Conservation (phyloP, 2,888 invertebrate species). For the Pseudoips prasinana region DNA sequence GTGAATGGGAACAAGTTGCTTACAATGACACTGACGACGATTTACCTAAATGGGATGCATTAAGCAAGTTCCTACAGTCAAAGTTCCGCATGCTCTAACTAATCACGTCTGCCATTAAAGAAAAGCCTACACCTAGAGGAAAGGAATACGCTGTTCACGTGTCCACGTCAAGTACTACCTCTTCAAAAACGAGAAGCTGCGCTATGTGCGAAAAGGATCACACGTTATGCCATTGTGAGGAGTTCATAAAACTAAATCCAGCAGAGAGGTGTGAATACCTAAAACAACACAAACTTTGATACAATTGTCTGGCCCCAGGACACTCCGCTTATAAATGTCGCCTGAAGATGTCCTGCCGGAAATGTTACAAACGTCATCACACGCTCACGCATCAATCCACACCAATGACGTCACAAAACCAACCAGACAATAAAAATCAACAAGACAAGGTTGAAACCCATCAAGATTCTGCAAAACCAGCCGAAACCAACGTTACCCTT, state of each 20-base stretch:
- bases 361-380: slow-evolving; percentile 3
- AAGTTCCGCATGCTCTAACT: slow-evolving; percentile 3
- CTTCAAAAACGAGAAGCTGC: too few species aligned
- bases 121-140: too few species aligned
- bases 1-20: neutral
- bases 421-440: too few species aligned
- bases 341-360: neutral
- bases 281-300: slow-evolving; percentile 5
- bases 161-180: too few species aligned
- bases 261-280: slow-evolving; percentile 1
- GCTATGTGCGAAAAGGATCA: neutral
- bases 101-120: neutral
- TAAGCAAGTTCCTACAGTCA: neutral
- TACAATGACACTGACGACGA: neutral
- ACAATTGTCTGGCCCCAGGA: slow-evolving; percentile 6
- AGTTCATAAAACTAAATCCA: slow-evolving; percentile 1
- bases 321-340: too few species aligned
- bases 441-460: too few species aligned
- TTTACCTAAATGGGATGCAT: neutral
- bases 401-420: too few species aligned
- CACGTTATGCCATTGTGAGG: too few species aligned
- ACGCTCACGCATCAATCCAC: slow-evolving; percentile 2
- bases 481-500: too few species aligned
- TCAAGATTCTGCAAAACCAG: too few species aligned
- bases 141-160: neutral